Evolutionary conservation across 2,888 invertebrate genomes (phyloP).

Genomic region (Dasysyrphus albostriatus): DNA sequence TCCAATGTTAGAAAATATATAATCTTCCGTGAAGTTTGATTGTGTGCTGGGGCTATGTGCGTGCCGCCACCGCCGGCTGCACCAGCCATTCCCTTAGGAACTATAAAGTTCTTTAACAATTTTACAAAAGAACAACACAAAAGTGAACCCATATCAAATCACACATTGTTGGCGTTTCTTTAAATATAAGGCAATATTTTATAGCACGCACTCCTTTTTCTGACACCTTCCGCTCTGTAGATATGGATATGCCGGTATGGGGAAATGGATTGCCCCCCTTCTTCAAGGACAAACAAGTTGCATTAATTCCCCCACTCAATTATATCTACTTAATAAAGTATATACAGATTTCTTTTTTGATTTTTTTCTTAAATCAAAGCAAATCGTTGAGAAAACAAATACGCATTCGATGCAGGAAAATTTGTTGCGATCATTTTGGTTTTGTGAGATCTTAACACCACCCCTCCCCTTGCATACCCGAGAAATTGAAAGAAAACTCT

Average conservation of each 20-base stretch:
- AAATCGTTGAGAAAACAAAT: slow-evolving; percentile 64
- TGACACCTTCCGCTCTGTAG: slow-evolving; percentile 38
- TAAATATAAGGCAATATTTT: slow-evolving; percentile 22
- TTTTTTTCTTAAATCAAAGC: slow-evolving; percentile 29
- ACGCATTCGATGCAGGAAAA: slow-evolving; percentile 59
- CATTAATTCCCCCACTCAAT: neutral
- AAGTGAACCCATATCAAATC: slow-evolving; percentile 24
- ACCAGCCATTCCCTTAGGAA: neutral
- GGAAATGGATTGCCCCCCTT: slow-evolving; percentile 5
- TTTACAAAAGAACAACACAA: neutral
- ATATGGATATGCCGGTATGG: slow-evolving; percentile 6
- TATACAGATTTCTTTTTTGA: neutral
- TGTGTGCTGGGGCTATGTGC: neutral
- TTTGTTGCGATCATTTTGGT: slow-evolving; percentile 39
- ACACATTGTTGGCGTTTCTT: slow-evolving; percentile 19
- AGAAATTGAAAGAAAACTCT: neutral
- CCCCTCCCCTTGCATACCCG: neutral
- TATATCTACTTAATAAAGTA: slow-evolving; percentile 18
- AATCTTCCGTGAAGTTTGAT: neutral
- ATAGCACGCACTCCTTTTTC: slow-evolving; percentile 28
- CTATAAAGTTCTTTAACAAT: neutral
- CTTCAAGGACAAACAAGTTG: slow-evolving; percentile 33
- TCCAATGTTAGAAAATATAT: slow-evolving; percentile 27
- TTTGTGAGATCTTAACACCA: neutral
- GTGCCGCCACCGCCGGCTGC: neutral